Evolutionary conservation across 2,113 vertebrate genomes (phyloP), one percentile per base, ranked within the genome.

Genomic region (Oryzias melastigma): DNA sequence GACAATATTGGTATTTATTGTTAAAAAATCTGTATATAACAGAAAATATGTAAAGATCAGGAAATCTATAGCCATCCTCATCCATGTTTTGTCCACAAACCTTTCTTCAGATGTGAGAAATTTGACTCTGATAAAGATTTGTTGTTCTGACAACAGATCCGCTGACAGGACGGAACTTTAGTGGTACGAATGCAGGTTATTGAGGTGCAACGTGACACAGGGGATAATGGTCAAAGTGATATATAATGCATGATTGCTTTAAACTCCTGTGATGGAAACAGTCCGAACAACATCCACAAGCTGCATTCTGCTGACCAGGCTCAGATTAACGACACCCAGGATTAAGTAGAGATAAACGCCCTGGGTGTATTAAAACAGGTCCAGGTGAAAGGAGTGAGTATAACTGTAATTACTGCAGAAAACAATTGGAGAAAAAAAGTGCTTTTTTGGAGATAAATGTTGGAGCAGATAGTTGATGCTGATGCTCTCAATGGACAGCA

Each of bases 131-230:
- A 85, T 78, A 83, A 81, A 65, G 62, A 69, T 47, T 47, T 47
- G 46, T 62, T 2, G 52, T 54, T 0, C 75, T 63, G 75, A 74
- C 54, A 61, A 64, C 76, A 73, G 62, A 78, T 68, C 54, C 59
- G 67, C 71, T 70, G 72, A 82, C 49, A 68, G 41, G 60, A 74
- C 63, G 70, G 65, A 62, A 84, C 64, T 85, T 78, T 85, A 84
- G 84, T 51, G 13, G 24, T 8, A 52, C 22, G 73, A 71, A 81
- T 67, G 52, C 41, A 41, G 19, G 15, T 58, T 70, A 73, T 59
- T 68, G 27, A 65, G 43, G 67, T 16, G 58, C 78, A 40, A 67
- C 66, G 67, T 45, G 63, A 71, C 62, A 60, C 44, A 45, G 53
- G 52, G 59, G 25, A 53, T 68, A 68, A 77, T 42, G 65, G 53